Evolutionary conservation across 2,888 invertebrate species (phyloP).

Genomic region (Mesopsocus fuscifrons): DNA sequence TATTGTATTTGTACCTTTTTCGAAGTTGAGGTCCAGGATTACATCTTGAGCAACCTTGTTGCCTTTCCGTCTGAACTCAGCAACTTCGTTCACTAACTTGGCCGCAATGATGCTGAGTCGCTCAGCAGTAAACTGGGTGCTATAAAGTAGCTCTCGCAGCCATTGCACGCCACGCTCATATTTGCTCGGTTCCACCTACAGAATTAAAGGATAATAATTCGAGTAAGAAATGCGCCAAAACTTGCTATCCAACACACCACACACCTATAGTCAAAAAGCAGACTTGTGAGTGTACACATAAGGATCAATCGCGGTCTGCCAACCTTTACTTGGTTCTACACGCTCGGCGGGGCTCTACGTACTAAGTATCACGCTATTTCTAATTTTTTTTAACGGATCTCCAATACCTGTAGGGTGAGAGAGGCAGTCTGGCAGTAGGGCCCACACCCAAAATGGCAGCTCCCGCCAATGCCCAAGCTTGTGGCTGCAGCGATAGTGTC

Average conservation of each 20-base stretch:
- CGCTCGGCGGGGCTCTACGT: too few species aligned
- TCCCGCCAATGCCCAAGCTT: slow-evolving; percentile 40
- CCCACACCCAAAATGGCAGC: slow-evolving; percentile 45
- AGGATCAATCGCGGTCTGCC: too few species aligned
- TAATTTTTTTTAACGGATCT: too few species aligned
- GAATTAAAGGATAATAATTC: too few species aligned
- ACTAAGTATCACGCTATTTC: too few species aligned
- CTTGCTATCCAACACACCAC: too few species aligned
- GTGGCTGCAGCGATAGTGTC: slow-evolving; percentile 46
- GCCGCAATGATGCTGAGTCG: slow-evolving; percentile 57
- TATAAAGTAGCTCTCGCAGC: slow-evolving; percentile 53
- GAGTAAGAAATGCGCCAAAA: too few species aligned
- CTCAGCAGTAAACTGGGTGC: slow-evolving; percentile 49
- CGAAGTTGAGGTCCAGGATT: slow-evolving; percentile 37
- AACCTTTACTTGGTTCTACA: too few species aligned
- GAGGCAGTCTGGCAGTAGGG: slow-evolving; percentile 45
- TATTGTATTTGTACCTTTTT: too few species aligned
- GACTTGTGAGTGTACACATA: too few species aligned
- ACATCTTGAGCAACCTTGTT: slow-evolving; percentile 42
- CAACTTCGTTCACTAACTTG: slow-evolving; percentile 63
- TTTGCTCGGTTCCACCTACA: slow-evolving; percentile 53
- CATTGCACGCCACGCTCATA: slow-evolving; percentile 56
- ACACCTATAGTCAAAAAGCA: too few species aligned
- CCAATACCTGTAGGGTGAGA: slow-evolving; percentile 42
- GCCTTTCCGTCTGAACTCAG: slow-evolving; percentile 54